Evolutionary conservation across 2,888 invertebrate species (phyloP), one percentile per base, ranked within the genome.

Genomic region (Drosophila maculinotata): DNA sequence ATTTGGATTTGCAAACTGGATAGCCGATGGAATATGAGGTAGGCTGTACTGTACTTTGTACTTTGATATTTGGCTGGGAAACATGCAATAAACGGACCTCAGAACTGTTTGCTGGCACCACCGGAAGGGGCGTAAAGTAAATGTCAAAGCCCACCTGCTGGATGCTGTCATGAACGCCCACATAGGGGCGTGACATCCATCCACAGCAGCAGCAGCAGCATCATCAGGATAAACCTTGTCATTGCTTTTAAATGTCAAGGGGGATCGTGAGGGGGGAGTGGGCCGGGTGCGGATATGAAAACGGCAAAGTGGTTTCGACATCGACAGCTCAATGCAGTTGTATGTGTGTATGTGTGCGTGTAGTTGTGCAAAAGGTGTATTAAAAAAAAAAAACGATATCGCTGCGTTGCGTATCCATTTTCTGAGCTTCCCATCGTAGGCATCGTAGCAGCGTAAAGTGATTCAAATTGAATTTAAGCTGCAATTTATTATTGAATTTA

Each of bases 241-340:
- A 67, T 67, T 63, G 66, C 88, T 59, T 76, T 87, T 87, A 85
- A 88, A 85, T 85, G 85, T 85, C 85, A 79, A 62, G 12, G 42
- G 60, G 17, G 17, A 10, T 1, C 14, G 14, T 9, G 8, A 45
- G 39, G 33, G 14, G 5, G 38, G 31, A 12, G 36, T 6, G 15
- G 28, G 20, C 23, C 15, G 54, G 15, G n/a, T n/a, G n/a, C n/a
- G n/a, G n/a, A n/a, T n/a, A n/a, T n/a, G n/a, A 39, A 45, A 45
- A 59, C 36, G 35, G 25, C 57, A 71, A 45, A 56, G 45, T 51
- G 44, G 17, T 58, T 58, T 39, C 31, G n/a, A 41, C 35, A 66
- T 36, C 41, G 35, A 45, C 58, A 38, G 33, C 25, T 28, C 10
- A 7, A 26, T 48, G 63, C 49, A 42, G 41, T 33, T 48, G 15